Evolutionary conservation across 2,888 invertebrate genomes (phyloP).

Genomic region (Rhagophthalmus giganteus): DNA sequence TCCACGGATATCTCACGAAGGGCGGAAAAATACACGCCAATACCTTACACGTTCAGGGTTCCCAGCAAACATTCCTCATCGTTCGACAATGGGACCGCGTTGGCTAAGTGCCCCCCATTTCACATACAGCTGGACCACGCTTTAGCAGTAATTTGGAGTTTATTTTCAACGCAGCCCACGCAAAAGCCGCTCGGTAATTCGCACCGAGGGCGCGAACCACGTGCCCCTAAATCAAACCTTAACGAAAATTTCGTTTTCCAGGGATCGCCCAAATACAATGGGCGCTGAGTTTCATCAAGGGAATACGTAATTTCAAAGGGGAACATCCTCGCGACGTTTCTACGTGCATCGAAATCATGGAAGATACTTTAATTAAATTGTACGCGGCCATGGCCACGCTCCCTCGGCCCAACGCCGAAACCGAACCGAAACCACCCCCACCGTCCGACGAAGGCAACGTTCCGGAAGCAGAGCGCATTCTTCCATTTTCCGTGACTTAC

Average conservation of each 20-base stretch:
- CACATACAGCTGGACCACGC: slow-evolving; percentile 53
- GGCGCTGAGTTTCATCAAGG: slow-evolving; percentile 52
- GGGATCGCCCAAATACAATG: slow-evolving; percentile 56
- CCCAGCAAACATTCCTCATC: slow-evolving; percentile 34
- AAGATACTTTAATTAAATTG: slow-evolving; percentile 50
- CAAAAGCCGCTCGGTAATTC: slow-evolving; percentile 37
- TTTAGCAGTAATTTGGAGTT: slow-evolving; percentile 54
- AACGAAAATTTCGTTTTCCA: too few species aligned
- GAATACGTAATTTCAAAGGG: slow-evolving; percentile 47
- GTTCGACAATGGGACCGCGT: slow-evolving; percentile 36
- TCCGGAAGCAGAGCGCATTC: slow-evolving; percentile 34
- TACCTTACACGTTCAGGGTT: slow-evolving; percentile 50
- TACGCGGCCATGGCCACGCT: slow-evolving; percentile 46
- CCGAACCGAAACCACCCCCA: background rate
- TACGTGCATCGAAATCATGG: slow-evolving; percentile 50
- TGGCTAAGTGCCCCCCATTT: slow-evolving; percentile 50
- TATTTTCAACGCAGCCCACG: slow-evolving; percentile 46
- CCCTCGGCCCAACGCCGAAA: slow-evolving; percentile 2
- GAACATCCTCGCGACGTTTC: slow-evolving; percentile 50
- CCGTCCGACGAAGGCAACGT: slow-evolving; percentile 1
- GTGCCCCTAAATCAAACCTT: slow-evolving; percentile 6
- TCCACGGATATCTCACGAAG: too few species aligned
- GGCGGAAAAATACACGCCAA: slow-evolving; percentile 35
- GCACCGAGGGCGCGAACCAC: too few species aligned
- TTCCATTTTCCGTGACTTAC: slow-evolving; percentile 50